Evolutionary conservation across 2,888 invertebrate species (phyloP), one percentile per base, ranked within the genome.

Genomic region (Atherix ibis): DNA sequence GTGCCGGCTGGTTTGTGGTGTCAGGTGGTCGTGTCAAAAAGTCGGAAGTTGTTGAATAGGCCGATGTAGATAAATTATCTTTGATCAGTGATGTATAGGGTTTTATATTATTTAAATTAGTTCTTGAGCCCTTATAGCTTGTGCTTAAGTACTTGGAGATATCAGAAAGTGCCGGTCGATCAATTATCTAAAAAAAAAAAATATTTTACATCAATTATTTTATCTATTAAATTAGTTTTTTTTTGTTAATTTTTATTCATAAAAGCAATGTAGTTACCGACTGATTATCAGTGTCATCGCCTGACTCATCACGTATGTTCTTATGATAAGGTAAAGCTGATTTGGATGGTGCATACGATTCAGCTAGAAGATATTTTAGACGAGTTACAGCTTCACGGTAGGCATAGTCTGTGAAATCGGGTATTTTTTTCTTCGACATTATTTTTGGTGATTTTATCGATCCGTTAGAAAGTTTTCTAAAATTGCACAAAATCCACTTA

Each of bases 331-430:
- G 39, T 12, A 46, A 44, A 15, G 42, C 36, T 38, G 14, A 31
- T 34, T 43, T 43, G 14, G 65, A 61, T 40, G 79, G 69, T 18
- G 73, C 67, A 49, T 80, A 82, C 41, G 79, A 79, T 44, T 83
- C 83, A 1, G 80, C 76, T 40, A 85, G 56, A 43, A 84, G 69
- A 48, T 80, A 74, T 53, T 81, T 71, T 32, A 87, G 60, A 40
- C 83, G 75, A 1, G 76, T 75, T 4, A 85, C 84, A 10, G 85
- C 85, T 56, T 85, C 85, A 44, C 80, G 75, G 50, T 87, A 84
- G 5, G 83, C 83, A 46, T 76, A 67, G 53, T 85, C 85, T 0
- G 83, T 84, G 47, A 84, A 84, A 58, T 85, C 82, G 32, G 78
- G 73, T 31, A 73, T 66, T 43, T 56, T 56, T 44, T 57, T 59